These are phyloP conservation scores for Drosophila peninsularis DNA, from an alignment of 2,888 invertebrate species.

Conservation along the genomic window DNA sequence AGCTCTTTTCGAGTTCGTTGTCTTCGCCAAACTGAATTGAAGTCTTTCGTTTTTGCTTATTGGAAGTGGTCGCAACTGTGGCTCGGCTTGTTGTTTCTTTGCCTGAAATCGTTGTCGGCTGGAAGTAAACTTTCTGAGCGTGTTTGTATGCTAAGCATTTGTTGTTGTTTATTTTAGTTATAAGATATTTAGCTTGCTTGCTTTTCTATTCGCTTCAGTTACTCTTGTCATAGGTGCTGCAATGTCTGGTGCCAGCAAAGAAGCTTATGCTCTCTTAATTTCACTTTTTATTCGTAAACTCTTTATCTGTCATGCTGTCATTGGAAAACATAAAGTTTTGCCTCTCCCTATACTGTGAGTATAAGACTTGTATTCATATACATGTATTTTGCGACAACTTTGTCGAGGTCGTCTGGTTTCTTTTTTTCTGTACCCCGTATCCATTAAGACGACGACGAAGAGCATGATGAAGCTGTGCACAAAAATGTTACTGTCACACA, in stretches of 20 bases:
- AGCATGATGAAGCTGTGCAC: neutral
- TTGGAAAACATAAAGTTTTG: constrained; percentile 10
- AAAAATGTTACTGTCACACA: neutral
- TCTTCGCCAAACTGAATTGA: constrained; percentile 84
- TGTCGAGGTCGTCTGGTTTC: constrained; percentile 83
- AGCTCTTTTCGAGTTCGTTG: constrained; percentile 84
- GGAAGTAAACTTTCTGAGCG: constrained; percentile 58
- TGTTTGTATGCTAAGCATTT: constrained; percentile 27
- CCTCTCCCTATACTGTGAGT: constrained; percentile 9
- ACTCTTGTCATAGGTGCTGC: constrained; percentile 20
- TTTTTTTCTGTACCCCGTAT: constrained; percentile 22
- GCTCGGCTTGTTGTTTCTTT: constrained; percentile 34
- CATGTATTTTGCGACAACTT: constrained; percentile 61
- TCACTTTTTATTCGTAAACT: constrained; percentile 23
- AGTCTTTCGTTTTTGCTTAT: constrained; percentile 84
- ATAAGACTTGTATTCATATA: constrained; percentile 20
- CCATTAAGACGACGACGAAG: neutral
- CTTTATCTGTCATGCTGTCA: constrained; percentile 1
- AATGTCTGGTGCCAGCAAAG: neutral
- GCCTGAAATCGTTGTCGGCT: constrained; percentile 36
- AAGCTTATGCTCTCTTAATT: constrained; percentile 14
- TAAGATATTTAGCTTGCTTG: constrained; percentile 20
- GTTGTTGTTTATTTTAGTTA: constrained; percentile 29
- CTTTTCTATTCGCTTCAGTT: constrained; percentile 21
- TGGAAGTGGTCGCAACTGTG: constrained; percentile 63